These are phyloP conservation scores for Nymphalis urticae DNA, from an alignment of 2,888 invertebrate species.

Conservation along the genomic window DNA sequence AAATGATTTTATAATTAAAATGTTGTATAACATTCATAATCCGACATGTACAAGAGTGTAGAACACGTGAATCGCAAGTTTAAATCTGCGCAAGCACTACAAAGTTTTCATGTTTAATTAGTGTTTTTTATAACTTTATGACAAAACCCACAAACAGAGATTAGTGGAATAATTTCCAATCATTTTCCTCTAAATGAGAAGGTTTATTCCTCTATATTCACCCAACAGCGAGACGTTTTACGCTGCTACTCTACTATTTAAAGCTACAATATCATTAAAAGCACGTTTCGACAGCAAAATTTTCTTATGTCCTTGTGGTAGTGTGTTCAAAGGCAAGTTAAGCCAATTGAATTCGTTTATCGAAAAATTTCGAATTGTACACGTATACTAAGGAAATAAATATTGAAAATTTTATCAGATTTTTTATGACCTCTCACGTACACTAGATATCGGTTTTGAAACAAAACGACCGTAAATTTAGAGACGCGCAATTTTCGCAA, in stretches of 20 bases:
- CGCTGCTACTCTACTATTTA: too few relatives aligned
- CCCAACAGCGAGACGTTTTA: too few relatives aligned
- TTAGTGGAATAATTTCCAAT: too few relatives aligned
- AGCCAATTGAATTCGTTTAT: constrained; percentile 15
- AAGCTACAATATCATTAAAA: neutral
- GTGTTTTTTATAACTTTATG: too few relatives aligned
- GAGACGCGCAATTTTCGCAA: constrained; percentile 67
- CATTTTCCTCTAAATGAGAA: too few relatives aligned
- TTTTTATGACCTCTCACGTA: constrained; percentile 27
- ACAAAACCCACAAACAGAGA: too few relatives aligned
- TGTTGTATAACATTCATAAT: too few relatives aligned
- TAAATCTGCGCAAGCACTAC: too few relatives aligned
- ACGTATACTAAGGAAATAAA: constrained; percentile 12
- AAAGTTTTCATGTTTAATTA: too few relatives aligned
- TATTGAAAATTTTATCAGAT: constrained; percentile 25
- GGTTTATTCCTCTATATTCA: too few relatives aligned
- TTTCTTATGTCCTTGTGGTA: neutral
- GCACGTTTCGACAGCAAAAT: neutral
- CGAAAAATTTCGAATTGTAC: constrained; percentile 11
- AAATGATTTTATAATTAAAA: neutral
- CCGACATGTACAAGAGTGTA: too few relatives aligned
- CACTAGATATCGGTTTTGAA: constrained; percentile 30
- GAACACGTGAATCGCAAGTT: too few relatives aligned
- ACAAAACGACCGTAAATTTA: constrained; percentile 56
- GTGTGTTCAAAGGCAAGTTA: constrained; percentile 11